These are phyloP conservation scores for Acrobasis consociella DNA, from an alignment of 2,888 invertebrate genomes.

Conservation along the genomic window DNA sequence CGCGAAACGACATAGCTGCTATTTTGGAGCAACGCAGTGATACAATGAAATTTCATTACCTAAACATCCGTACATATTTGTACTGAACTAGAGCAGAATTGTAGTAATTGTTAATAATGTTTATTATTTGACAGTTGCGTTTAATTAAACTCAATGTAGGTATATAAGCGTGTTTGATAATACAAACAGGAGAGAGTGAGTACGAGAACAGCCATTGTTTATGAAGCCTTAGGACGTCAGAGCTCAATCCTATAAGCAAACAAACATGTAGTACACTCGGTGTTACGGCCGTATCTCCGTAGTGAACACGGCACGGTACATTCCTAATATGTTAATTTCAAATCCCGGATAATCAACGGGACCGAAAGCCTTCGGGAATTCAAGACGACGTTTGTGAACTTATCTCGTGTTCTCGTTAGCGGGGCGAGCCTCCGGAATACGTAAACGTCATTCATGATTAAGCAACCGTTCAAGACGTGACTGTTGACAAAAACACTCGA, in stretches of 20 bases:
- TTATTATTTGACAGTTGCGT: conserved; percentile 35
- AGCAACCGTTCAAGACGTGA: conserved; percentile 67
- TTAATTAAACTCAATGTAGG: conserved; percentile 36
- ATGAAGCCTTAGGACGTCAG: conserved; percentile 54
- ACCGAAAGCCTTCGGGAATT: conserved; percentile 70
- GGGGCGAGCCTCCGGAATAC: conserved; percentile 73
- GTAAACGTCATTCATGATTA: conserved; percentile 78
- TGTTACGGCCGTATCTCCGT: conserved; percentile 36
- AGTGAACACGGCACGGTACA: conserved; percentile 44
- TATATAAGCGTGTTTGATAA: conserved; percentile 37
- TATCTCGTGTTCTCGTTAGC: conserved; percentile 79
- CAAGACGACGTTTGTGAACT: conserved; percentile 77
- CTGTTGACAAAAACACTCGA: conserved; percentile 67
- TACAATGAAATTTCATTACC: conserved; percentile 21
- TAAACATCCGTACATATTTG: conserved; percentile 23
- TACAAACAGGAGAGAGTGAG: conserved; percentile 37
- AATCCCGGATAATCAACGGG: conserved; percentile 76
- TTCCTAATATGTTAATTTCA: conserved; percentile 74
- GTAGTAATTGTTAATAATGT: conserved; percentile 36
- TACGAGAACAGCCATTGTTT: conserved; percentile 51
- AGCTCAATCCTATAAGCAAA: conserved; percentile 66
- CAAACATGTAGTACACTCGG: conserved; percentile 50
- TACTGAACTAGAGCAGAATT: conserved; percentile 23
- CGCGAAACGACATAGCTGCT: conserved; percentile 14
- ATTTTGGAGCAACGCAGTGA: not conserved